These are phyloP conservation scores for Tiliacea citrago DNA, from an alignment of 2,888 invertebrate species.

Conservation along the genomic window DNA sequence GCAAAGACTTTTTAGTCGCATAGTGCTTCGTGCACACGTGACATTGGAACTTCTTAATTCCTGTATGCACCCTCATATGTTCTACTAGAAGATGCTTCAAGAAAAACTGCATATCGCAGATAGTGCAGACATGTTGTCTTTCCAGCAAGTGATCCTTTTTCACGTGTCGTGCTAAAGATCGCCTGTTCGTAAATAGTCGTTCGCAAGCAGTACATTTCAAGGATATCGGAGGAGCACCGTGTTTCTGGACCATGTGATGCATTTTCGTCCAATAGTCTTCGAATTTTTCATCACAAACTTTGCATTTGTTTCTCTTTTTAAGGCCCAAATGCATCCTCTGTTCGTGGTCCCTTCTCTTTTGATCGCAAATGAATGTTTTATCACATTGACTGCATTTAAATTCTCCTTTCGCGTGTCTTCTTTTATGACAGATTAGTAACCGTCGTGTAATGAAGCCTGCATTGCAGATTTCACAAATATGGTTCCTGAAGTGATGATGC, in stretches of 20 bases:
- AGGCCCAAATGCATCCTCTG: slow-evolving; percentile 70
- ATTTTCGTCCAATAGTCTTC: slow-evolving; percentile 74
- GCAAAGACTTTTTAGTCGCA: slow-evolving; percentile 77
- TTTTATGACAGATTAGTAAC: slow-evolving; percentile 59
- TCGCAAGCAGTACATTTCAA: slow-evolving; percentile 79
- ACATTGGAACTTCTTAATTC: slow-evolving; percentile 75
- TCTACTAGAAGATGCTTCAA: slow-evolving; percentile 73
- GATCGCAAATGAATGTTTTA: slow-evolving; percentile 79
- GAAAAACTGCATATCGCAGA: slow-evolving; percentile 77
- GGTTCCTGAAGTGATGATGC: slow-evolving; percentile 71
- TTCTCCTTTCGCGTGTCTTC: slow-evolving; percentile 70
- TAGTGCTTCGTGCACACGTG: slow-evolving; percentile 76
- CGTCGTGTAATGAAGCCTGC: slow-evolving; percentile 68
- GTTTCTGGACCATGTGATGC: slow-evolving; percentile 73
- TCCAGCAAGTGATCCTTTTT: slow-evolving; percentile 79
- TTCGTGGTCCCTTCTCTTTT: slow-evolving; percentile 67
- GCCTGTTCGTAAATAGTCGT: slow-evolving; percentile 72
- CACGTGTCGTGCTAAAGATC: slow-evolving; percentile 74
- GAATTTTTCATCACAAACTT: slow-evolving; percentile 75
- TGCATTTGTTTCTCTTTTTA: slow-evolving; percentile 74
- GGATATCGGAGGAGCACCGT: slow-evolving; percentile 68
- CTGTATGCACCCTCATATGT: slow-evolving; percentile 79
- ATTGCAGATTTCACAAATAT: slow-evolving; percentile 69
- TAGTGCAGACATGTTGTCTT: slow-evolving; percentile 72
- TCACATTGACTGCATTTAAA: slow-evolving; percentile 83